Evolutionary conservation across 2,113 vertebrate species (phyloP), one percentile per base, ranked within the genome.

Genomic region (Barbus barbus): DNA sequence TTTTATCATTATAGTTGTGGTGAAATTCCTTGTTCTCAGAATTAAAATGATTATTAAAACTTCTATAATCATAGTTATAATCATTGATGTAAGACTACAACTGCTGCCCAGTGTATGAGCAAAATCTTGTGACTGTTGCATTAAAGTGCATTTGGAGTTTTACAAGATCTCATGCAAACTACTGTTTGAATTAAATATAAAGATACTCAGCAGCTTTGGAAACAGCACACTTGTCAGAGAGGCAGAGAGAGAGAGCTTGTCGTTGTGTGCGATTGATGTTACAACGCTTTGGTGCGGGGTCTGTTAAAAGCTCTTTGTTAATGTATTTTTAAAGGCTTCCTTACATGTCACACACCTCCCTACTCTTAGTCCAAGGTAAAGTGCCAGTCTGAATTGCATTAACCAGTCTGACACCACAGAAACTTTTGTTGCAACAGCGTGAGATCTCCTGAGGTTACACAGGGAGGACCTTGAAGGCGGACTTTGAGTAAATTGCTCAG

Each of bases 361-460:
- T 24, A 24, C 31, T 31, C 72, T 28, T 38, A 18, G 63, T 44
- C 74, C 26, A 31, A 36, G 18, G 26, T 74, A 53, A 82, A 83
- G 77, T 73, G 78, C 72, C 76, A 58, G 79, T 58, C 48, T 53
- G 72, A 46, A 69, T 76, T 83, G 38, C 38, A 84, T 91, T 90
- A 86, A 81, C 78, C 84, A 84, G 72, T 74, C 44, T 89, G 83
- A 88, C 83, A 90, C 33, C 79, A 71, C 71, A 51, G 86, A 89
- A 91, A 89, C 85, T 90, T 92, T 88, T 86, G 85, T 86, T 89
- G 61, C 83, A 88, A 88, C 78, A 72, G 72, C 81, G 83, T 67
- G 61, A 83, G 53, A 58, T 89, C 88, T 88, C 89, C 7, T 31
- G 79, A 85, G 89, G 90, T 77, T 69, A 83, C 84, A 78, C 36